Evolutionary conservation across 2,113 vertebrate genomes (phyloP).

Genomic region (Parus major): DNA sequence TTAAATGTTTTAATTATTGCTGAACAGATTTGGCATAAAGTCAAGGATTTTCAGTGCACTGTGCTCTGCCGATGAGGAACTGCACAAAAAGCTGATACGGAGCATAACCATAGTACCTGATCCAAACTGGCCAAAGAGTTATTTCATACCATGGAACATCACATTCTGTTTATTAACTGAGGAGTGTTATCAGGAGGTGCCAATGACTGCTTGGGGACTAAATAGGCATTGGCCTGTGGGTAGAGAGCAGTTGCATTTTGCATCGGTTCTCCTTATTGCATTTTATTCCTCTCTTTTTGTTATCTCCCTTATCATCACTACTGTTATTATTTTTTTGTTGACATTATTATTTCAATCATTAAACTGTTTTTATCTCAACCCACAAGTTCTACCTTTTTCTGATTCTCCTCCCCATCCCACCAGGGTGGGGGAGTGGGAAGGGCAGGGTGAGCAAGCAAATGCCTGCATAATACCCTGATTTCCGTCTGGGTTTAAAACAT

Average conservation of each 20-base stretch:
- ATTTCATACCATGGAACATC: not conserved
- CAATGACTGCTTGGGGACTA: not conserved
- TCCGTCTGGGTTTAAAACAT: not conserved
- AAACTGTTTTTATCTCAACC: not conserved
- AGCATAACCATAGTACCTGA: not conserved
- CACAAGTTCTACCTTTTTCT: fast-evolving
- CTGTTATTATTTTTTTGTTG: not conserved
- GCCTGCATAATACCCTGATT: not conserved
- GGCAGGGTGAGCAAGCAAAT: fast-evolving
- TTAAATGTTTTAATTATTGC: not conserved
- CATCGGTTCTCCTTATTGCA: not conserved
- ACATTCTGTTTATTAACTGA: not conserved
- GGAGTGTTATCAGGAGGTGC: not conserved
- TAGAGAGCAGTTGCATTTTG: not conserved
- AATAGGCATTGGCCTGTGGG: too few species aligned
- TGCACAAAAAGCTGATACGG: not conserved
- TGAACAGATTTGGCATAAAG: not conserved
- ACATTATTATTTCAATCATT: not conserved
- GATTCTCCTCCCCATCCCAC: not conserved
- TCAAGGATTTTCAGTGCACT: not conserved
- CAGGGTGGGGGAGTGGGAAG: fast-evolving
- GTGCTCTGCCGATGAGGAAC: not conserved
- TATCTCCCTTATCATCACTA: not conserved
- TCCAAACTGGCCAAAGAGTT: not conserved
- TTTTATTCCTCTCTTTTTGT: not conserved